Conservation (phyloP, 2,113 vertebrate species). For the Microtus richardsoni region DNA sequence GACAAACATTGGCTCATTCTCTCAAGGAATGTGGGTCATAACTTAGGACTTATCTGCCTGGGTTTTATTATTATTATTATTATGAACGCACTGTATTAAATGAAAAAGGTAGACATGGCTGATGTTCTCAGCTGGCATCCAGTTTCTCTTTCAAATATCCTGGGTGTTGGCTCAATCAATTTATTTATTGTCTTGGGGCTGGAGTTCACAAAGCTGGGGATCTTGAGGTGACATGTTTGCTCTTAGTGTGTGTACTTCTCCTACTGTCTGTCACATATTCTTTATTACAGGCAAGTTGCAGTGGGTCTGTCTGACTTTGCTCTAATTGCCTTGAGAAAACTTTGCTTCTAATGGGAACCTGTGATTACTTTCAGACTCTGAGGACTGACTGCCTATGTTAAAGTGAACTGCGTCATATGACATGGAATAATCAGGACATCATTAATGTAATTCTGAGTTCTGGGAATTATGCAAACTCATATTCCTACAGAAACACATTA, state of each 20-base stretch:
- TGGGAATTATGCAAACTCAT: neutral
- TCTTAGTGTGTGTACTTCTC: neutral
- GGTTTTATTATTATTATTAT: neutral
- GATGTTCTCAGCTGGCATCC: neutral
- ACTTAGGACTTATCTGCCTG: fast-evolving
- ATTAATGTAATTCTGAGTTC: neutral
- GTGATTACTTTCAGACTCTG: neutral
- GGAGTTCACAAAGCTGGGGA: neutral
- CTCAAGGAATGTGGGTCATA: neutral
- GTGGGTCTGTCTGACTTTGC: neutral
- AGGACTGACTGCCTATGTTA: neutral
- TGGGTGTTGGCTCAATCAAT: neutral
- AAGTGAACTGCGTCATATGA: neutral
- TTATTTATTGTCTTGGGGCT: neutral
- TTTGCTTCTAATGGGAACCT: neutral
- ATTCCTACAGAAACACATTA: neutral
- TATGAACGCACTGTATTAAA: neutral
- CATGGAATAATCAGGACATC: neutral
- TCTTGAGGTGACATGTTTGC: fast-evolving
- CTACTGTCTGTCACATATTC: neutral
- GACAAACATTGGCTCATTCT: neutral
- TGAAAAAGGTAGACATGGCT: neutral
- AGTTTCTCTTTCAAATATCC: neutral
- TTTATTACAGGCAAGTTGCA: neutral
- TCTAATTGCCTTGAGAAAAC: neutral